Conservation (phyloP, 2,888 invertebrate genomes). For the Dastarcus helophoroides region DNA sequence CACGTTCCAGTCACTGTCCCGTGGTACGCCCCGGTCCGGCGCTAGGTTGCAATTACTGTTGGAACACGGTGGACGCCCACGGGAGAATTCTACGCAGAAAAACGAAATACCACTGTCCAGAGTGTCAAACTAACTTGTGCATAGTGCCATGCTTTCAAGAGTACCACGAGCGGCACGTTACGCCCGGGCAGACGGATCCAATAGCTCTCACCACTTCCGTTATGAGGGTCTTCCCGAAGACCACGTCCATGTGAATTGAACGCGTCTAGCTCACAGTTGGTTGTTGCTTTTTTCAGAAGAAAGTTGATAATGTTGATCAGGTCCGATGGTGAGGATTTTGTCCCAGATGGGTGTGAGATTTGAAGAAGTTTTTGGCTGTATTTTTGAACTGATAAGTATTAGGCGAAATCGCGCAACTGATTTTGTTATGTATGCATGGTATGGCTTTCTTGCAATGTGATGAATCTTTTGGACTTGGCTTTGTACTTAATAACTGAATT, state of each 20-base stretch:
- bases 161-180: slow-evolving; percentile 55
- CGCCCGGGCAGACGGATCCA: slow-evolving; percentile 28
- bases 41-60: slow-evolving; percentile 79
- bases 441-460: too few species aligned
- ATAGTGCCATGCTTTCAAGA: slow-evolving; percentile 85
- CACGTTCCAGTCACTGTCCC: slow-evolving; percentile 70
- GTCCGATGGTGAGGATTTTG: too few species aligned
- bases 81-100: slow-evolving; percentile 72
- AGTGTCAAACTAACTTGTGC: slow-evolving; percentile 79
- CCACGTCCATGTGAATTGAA: slow-evolving; percentile 33
- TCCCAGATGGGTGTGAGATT: too few species aligned
- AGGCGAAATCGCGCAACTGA: too few species aligned
- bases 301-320: too few species aligned
- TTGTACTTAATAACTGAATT: too few species aligned
- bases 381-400: too few species aligned
- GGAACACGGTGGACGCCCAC: slow-evolving; percentile 79
- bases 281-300: too few species aligned
- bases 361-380: too few species aligned
- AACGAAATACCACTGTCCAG: slow-evolving; percentile 83
- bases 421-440: too few species aligned
- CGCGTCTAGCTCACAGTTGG: too few species aligned
- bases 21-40: slow-evolving; percentile 74
- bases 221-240: slow-evolving; percentile 36
- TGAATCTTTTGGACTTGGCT: too few species aligned
- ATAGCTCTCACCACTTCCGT: slow-evolving; percentile 29